Base-by-base conservation (phyloP, 2,113 vertebrate species). In the Sinocyclocheilus rhinocerous region DNA sequence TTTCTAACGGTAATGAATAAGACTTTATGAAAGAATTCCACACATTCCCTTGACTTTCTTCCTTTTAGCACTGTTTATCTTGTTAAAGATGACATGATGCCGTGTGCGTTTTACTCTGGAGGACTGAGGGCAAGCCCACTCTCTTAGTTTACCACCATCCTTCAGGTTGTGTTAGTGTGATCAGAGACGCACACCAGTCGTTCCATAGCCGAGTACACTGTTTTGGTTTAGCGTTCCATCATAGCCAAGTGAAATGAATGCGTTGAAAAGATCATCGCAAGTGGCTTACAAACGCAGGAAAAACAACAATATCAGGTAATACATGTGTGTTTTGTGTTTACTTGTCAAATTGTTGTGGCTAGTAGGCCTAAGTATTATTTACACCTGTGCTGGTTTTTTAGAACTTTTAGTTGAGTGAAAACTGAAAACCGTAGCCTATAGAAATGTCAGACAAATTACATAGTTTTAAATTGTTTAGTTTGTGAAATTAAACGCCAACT, bases 291-390 rank as follows among this genome's bases (percentile, higher is more conserved):
- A 82, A 22, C 63, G 81, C 5, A 52, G 63, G 81, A 82, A 50
- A 70, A 63, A 82, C 16, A 9, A 15, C 16, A 61, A 81, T 6
- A 81, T 70, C 26, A 82, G 81, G 81, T 82, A 81, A 67, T 48
- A 0, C 1, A 50, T 45, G 13, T 26, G 13, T 81, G 6, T 65
- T 48, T 26, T 45, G 24, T 81, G 57, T 81, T 67, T 29, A 26
- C 1, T 48, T 29, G 7, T 45, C 10, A 29, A 42, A 50, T 13
- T 50, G 48, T 13, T 48, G 45, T 48, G 45, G 10, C 45, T 48
- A 2, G 11, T 48, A 48, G 1, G 26, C 26, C 26, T 26, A 26
- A 2, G 57, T n/a, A 59, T 80, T 9, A 18, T 13, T 29, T 42
- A 48, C 48, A 45, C 20, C 18, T 48, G 72, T 22, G 4, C 72